Base-by-base conservation (phyloP, 2,113 vertebrate genomes). In the Cottus gobio region DNA sequence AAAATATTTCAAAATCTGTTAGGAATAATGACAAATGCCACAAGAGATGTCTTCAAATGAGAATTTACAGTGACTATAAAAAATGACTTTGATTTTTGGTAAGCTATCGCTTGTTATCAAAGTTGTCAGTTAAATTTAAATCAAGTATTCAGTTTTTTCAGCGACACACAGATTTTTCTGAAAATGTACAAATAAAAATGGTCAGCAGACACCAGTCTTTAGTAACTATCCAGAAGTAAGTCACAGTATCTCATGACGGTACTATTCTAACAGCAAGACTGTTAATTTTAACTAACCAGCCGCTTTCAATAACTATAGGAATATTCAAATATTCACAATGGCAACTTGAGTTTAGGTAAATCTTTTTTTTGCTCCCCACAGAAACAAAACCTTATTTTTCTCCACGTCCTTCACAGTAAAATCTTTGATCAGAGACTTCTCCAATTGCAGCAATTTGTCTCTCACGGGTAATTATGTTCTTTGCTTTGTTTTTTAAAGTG, bases 361-460 rank as follows among this genome's bases (percentile, higher is more conserved):
- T 18, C 36, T 10, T 2, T 30, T 24, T 54, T 31, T 48, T 46
- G 4, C 18, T 30, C 18, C 58, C 64, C 26, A 63, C 16, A 36
- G 2, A 42, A 31, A 52, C 30, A n/a, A 75, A 66, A 18, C 13
- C 24, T 34, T 12, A 6, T 60, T 78, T 80, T 77, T n/a, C 2
- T 0, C n/a, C 31, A 75, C 18, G 42, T 57, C 26, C 9, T 52
- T 67, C 24, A 30, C 3, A 0, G 50, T 20, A 22, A 78, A 62
- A 4, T 52, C 48, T 71, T 58, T 76, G 58, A 74, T 48, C 34
- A n/a, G 7, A 63, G 20, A 65, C 65, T 70, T 46, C 37, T 8
- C 8, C 24, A 37, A 58, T 10, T 22, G 44, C 44, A 48, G n/a
- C 46, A 44, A 71, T 81, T 74, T 83, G 26, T 79, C 57, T 36